phyloP scores from a whole-genome alignment of 2,888 invertebrate genomes.

The Napeogenes sylphis region DNA sequence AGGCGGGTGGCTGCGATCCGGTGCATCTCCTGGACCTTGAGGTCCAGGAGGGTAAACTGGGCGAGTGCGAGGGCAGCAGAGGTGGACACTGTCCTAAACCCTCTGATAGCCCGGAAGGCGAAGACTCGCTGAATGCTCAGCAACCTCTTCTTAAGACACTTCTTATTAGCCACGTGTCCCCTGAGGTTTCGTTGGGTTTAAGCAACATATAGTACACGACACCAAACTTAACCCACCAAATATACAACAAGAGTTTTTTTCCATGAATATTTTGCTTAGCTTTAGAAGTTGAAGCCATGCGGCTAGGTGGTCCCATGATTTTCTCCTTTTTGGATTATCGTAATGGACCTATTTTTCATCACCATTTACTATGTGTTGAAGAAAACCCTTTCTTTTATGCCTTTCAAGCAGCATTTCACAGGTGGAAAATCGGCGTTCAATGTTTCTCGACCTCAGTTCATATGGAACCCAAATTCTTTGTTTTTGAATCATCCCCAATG shows the following conservation, averaged over 20 bases:
- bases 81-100: too few species aligned
- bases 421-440: slow-evolving; percentile 8
- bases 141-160: too few species aligned
- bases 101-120: too few species aligned
- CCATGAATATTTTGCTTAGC: slow-evolving; percentile 15
- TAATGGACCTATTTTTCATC: slow-evolving; percentile 22
- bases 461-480: slow-evolving; percentile 2
- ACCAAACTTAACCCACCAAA: neutral
- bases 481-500: slow-evolving; percentile 1
- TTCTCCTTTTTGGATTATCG: slow-evolving; percentile 23
- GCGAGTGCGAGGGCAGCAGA: too few species aligned
- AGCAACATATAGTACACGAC: neutral
- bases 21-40: too few species aligned
- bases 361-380: neutral
- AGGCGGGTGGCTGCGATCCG: too few species aligned
- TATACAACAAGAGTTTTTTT: neutral
- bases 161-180: too few species aligned
- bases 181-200: too few species aligned
- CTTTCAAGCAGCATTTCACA: slow-evolving; percentile 11
- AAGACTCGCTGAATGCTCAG: too few species aligned
- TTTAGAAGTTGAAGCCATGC: slow-evolving; percentile 19
- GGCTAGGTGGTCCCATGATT: slow-evolving; percentile 25
- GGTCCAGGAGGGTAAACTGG: too few species aligned
- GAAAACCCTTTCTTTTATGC: slow-evolving; percentile 1
- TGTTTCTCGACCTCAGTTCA: neutral